Conservation (phyloP, 2,797 vertebrate species). For the Rachycentron canadum region DNA sequence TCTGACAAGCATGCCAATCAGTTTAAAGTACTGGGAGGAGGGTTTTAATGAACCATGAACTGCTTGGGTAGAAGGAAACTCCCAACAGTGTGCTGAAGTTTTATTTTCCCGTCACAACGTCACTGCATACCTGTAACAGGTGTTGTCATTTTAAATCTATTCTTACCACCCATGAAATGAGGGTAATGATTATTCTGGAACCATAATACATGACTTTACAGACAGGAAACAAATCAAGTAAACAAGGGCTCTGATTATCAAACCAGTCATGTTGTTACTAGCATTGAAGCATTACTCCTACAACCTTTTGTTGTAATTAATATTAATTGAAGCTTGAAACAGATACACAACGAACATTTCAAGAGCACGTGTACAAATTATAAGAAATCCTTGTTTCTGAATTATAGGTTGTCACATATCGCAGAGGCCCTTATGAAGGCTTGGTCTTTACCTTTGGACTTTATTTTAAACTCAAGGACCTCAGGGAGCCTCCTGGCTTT, state of each 20-base stretch:
- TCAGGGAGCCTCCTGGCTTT: constrained; percentile 1
- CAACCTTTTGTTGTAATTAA: neutral
- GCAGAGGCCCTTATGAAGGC: neutral
- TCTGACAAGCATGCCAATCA: neutral
- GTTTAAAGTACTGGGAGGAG: constrained; percentile 35
- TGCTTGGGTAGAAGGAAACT: constrained; percentile 45
- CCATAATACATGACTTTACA: neutral
- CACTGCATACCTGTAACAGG: constrained; percentile 65
- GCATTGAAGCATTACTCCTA: neutral
- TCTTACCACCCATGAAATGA: constrained; percentile 28
- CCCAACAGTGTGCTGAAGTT: neutral
- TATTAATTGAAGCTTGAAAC: neutral
- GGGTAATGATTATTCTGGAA: constrained; percentile 46
- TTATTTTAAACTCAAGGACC: neutral
- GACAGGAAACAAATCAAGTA: neutral
- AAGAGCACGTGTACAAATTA: neutral
- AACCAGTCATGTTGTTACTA: neutral
- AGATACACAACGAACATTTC: neutral
- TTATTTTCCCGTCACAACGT: constrained; percentile 1
- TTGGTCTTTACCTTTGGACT: constrained; percentile 37
- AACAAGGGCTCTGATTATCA: constrained; percentile 21
- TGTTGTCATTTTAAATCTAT: constrained; percentile 56
- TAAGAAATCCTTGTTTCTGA: neutral
- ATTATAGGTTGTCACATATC: neutral
- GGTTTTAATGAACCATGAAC: constrained; percentile 10